A percentile compares a stretch with the other conserved stretches of the same genome.
Evolutionary conservation across 2,113 vertebrate genomes (phyloP).

Genomic region (Podocnemis expansa): DNA sequence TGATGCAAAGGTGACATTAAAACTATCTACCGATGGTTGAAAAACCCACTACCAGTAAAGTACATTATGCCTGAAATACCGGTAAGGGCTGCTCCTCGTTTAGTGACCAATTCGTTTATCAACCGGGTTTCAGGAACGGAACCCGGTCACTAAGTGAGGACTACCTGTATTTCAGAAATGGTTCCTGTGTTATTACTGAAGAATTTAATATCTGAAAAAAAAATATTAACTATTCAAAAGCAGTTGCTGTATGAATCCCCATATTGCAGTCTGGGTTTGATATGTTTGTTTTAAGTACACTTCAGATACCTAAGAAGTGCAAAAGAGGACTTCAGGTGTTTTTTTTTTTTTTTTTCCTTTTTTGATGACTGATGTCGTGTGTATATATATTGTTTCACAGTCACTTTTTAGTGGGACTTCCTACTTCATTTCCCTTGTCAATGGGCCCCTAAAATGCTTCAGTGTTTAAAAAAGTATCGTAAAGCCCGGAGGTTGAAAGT

Average conservation of each 20-base stretch:
- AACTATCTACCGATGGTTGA: no score
- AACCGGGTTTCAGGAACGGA: no score
- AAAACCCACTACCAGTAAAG: no score
- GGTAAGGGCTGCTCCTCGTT: no score
- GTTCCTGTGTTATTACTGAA: background rate
- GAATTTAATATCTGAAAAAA: background rate
- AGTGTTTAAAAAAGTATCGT: background rate
- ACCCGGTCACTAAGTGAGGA: no score
- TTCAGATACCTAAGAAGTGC: background rate
- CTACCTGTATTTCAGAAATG: background rate
- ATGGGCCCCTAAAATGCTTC: background rate
- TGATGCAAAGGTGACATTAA: no score
- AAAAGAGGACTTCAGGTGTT: background rate
- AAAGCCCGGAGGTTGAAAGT: background rate
- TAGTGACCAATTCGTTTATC: no score
- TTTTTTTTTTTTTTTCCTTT: no score
- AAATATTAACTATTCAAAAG: background rate
- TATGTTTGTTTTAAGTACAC: background rate
- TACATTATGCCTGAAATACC: no score
- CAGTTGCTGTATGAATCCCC: background rate
- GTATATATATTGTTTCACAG: background rate
- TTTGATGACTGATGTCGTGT: background rate
- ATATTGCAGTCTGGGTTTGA: background rate
- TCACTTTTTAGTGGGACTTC: background rate
- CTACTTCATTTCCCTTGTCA: fast-evolving